Evolutionary conservation across 2,113 vertebrate genomes (phyloP).

Genomic region (Lanius collurio): DNA sequence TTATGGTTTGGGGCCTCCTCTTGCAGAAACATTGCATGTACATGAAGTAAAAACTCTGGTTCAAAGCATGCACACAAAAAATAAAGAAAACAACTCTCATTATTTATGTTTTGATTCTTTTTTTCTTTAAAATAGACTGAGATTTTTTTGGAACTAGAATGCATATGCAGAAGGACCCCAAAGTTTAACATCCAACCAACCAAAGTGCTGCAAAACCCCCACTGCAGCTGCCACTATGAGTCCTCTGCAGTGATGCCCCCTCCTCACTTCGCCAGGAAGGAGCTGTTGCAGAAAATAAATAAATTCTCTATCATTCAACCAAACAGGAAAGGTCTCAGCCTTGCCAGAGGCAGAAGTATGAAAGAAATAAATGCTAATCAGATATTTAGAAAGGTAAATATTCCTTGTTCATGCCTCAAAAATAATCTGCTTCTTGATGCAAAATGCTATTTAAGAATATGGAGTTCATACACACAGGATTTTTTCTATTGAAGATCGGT

Average conservation of each 20-base stretch:
- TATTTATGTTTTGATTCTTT: neutral
- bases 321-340: neutral
- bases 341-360: neutral
- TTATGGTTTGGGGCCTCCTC: neutral
- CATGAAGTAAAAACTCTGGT: neutral
- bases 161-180: neutral
- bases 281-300: neutral
- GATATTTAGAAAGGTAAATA: neutral
- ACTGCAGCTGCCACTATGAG: neutral
- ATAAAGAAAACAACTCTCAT: neutral
- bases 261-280: neutral
- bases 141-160: neutral
- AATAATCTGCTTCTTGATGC: neutral
- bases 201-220: neutral
- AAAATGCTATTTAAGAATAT: neutral
- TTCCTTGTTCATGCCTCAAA: neutral
- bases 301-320: neutral
- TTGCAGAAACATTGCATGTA: neutral
- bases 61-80: neutral
- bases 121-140: neutral
- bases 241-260: neutral
- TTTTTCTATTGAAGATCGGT: neutral
- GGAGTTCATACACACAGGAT: neutral
- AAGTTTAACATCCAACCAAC: neutral
- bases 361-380: neutral